Conservation (phyloP, 2,113 vertebrate genomes). For the Thryonomys swinderianus region DNA sequence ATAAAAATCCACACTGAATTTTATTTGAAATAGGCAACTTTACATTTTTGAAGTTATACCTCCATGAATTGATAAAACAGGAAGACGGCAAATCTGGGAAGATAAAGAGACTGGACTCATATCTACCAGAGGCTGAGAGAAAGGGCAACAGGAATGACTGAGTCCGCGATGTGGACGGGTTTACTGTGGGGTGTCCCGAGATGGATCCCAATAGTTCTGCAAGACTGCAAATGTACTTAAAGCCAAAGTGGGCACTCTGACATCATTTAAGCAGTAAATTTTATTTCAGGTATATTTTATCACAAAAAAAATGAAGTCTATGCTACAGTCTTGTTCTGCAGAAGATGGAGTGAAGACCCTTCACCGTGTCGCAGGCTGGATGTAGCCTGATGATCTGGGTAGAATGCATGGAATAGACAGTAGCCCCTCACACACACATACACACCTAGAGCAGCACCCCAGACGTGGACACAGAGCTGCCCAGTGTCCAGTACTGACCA, state of each 20-base stretch:
- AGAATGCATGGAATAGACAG: fast-evolving
- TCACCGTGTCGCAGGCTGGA: fast-evolving
- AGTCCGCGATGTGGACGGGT: too few species aligned
- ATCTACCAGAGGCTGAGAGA: neutral
- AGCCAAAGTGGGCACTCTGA: too few species aligned
- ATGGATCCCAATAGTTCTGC: fast-evolving
- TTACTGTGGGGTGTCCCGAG: neutral
- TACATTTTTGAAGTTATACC: neutral
- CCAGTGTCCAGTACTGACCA: neutral
- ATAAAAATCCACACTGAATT: neutral
- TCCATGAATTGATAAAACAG: neutral
- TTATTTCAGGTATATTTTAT: neutral
- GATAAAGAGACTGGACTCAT: neutral
- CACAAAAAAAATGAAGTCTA: neutral
- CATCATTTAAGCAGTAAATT: neutral
- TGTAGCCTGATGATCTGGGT: fast-evolving
- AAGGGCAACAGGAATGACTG: fast-evolving
- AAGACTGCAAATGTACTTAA: neutral
- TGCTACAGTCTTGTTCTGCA: too few species aligned
- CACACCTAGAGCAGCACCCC: too few species aligned
- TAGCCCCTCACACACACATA: fast-evolving
- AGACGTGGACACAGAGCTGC: neutral
- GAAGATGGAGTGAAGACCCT: too few species aligned
- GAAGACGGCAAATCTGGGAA: neutral
- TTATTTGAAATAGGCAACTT: neutral